phyloP scores from a whole-genome alignment of 2,113 vertebrate species.

The Cichladusa arquata region DNA sequence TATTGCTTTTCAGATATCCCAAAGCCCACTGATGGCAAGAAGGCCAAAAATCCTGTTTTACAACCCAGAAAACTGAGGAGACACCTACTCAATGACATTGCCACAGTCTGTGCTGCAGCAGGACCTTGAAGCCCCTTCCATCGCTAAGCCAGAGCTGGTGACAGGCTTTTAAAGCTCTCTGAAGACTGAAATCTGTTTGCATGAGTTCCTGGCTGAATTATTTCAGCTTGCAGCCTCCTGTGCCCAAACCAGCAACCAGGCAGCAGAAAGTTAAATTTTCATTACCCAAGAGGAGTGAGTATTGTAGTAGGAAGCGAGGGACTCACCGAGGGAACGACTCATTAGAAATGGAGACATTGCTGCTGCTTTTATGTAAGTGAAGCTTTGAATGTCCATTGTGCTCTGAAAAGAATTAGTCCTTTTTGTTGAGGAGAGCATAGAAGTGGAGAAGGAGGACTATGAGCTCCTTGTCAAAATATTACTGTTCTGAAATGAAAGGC shows the following conservation, averaged over 20 bases:
- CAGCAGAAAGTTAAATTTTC: slow-evolving; percentile 57
- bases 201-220: background rate
- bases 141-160: fast-evolving
- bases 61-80: background rate
- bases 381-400: slow-evolving; percentile 53
- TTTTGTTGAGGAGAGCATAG: background rate
- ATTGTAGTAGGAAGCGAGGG: slow-evolving; percentile 23
- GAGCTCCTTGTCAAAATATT: slow-evolving; percentile 5
- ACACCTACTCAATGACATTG: fast-evolving
- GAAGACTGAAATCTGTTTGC: slow-evolving; percentile 1
- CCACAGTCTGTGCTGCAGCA: background rate
- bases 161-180: background rate
- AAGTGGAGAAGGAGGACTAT: background rate
- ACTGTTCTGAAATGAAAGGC: background rate
- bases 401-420: slow-evolving; percentile 41
- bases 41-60: background rate
- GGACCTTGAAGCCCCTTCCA: background rate
- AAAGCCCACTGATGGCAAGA: fast-evolving
- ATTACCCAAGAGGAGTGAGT: slow-evolving; percentile 49
- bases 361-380: slow-evolving; percentile 34
- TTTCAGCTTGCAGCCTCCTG: slow-evolving; percentile 27
- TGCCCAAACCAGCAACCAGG: background rate
- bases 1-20: background rate
- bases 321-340: slow-evolving; percentile 45
- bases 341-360: slow-evolving; percentile 52